Percentiles rank a stretch among this genome's conserved stretches.
These are phyloP conservation scores for Cercopithecus mona DNA, from an alignment of 2,113 vertebrate genomes.

Conservation along the genomic window DNA sequence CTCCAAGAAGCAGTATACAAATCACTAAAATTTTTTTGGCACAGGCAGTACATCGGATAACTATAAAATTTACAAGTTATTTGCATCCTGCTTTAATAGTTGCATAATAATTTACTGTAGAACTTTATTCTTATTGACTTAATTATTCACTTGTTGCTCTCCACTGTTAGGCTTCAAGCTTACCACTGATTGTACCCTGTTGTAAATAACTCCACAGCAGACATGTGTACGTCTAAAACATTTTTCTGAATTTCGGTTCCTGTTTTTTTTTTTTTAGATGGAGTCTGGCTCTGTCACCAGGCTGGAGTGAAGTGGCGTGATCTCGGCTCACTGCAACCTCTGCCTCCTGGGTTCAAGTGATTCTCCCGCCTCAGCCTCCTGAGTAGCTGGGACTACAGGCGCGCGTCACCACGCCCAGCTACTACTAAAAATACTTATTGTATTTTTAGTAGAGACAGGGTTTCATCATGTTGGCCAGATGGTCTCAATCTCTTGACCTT, in stretches of 20 bases:
- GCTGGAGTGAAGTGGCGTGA: too few species aligned
- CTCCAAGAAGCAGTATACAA: background rate
- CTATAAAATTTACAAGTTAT: background rate
- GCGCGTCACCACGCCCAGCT: too few species aligned
- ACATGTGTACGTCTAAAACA: background rate
- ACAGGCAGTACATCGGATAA: background rate
- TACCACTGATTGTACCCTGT: background rate
- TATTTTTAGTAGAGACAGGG: too few species aligned
- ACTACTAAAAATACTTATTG: too few species aligned
- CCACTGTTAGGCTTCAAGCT: background rate
- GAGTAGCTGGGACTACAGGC: too few species aligned
- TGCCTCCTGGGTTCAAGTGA: too few species aligned
- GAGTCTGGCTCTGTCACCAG: too few species aligned
- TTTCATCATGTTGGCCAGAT: too few species aligned
- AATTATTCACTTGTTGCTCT: background rate
- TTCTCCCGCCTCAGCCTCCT: too few species aligned
- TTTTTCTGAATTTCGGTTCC: background rate
- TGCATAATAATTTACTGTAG: background rate
- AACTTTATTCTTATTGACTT: background rate
- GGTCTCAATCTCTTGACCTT: too few species aligned
- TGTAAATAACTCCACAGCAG: background rate
- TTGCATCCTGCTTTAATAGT: background rate
- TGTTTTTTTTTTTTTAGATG: background rate
- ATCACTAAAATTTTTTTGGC: background rate
- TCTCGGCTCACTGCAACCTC: too few species aligned